Evolutionary conservation across 2,113 vertebrate genomes (phyloP).

Genomic region (Marmota flaviventris): DNA sequence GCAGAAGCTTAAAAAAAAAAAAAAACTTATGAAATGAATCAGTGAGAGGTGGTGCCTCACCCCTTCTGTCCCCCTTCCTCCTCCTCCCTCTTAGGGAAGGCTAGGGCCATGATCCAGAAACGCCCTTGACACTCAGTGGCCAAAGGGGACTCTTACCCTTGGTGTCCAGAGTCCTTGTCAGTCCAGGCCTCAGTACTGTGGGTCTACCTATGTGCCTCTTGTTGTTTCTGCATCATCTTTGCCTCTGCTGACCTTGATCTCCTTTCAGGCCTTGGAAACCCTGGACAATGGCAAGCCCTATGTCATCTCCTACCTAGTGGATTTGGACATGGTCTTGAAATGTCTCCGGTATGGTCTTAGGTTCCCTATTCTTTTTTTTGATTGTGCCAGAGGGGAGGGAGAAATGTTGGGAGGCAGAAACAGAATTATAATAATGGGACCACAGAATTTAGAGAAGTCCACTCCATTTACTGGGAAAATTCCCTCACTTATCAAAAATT

Average conservation of each 20-base stretch:
- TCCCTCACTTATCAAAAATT: neutral
- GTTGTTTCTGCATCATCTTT: neutral
- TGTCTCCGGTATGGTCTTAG: constrained; percentile 90
- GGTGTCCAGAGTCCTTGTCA: neutral
- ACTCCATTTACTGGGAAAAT: neutral
- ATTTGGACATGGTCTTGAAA: constrained; percentile 94
- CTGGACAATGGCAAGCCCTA: constrained; percentile 98
- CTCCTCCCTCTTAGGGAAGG: neutral
- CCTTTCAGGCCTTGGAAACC: constrained; percentile 94
- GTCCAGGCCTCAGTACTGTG: rapidly evolving
- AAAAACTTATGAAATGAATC: neutral
- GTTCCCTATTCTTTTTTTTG: neutral
- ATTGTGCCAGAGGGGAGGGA: neutral
- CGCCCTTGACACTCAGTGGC: neutral
- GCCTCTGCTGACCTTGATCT: neutral
- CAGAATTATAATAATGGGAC: neutral
- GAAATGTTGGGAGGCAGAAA: neutral
- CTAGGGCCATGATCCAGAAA: neutral
- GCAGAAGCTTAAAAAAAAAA: neutral
- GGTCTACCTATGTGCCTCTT: rapidly evolving
- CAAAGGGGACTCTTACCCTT: neutral
- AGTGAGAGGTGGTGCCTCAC: neutral
- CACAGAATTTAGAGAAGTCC: neutral
- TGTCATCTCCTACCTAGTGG: constrained; percentile 91
- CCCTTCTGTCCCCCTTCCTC: neutral